phyloP scores from a whole-genome alignment of 2,888 invertebrate genomes.

The Microdon myrmicae region DNA sequence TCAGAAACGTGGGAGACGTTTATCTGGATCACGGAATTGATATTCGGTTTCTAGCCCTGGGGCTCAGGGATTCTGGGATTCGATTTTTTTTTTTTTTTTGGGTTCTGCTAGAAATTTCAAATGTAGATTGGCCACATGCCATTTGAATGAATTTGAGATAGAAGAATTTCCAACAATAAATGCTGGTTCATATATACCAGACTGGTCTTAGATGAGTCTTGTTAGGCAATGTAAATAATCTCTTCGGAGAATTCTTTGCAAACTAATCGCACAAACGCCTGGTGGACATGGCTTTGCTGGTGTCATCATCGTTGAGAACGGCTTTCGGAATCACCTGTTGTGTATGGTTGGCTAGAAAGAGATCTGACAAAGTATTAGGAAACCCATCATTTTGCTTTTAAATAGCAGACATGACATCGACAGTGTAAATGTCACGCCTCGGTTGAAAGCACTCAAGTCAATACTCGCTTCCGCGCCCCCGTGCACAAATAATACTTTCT shows the following conservation, averaged over 20 bases:
- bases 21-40: slow-evolving; percentile 90
- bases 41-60: slow-evolving; percentile 76
- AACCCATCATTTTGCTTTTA: slow-evolving; percentile 78
- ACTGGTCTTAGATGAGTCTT: slow-evolving; percentile 77
- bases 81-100: slow-evolving; percentile 59
- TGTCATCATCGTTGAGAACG: slow-evolving; percentile 77
- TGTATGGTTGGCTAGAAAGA: slow-evolving; percentile 86
- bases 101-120: slow-evolving; percentile 75
- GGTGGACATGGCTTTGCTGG: slow-evolving; percentile 79
- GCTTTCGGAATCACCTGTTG: slow-evolving; percentile 90
- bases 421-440: slow-evolving; percentile 85
- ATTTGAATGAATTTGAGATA: slow-evolving; percentile 87
- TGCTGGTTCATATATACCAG: slow-evolving; percentile 83
- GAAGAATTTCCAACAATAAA: slow-evolving; percentile 92
- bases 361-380: slow-evolving; percentile 76
- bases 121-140: slow-evolving; percentile 82
- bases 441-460: slow-evolving; percentile 82
- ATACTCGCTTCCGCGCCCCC: slow-evolving; percentile 77
- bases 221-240: slow-evolving; percentile 93
- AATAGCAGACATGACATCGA: slow-evolving; percentile 86
- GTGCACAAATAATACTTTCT: slow-evolving; percentile 71
- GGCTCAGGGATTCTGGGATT: slow-evolving; percentile 66
- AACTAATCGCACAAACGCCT: slow-evolving; percentile 85
- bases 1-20: slow-evolving; percentile 93
- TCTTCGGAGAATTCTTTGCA: slow-evolving; percentile 78